A percentile compares a stretch with the other conserved stretches of the same genome.
These are phyloP conservation scores for Galago senegalensis DNA, from an alignment of 2,797 vertebrate species.

Conservation along the genomic window DNA sequence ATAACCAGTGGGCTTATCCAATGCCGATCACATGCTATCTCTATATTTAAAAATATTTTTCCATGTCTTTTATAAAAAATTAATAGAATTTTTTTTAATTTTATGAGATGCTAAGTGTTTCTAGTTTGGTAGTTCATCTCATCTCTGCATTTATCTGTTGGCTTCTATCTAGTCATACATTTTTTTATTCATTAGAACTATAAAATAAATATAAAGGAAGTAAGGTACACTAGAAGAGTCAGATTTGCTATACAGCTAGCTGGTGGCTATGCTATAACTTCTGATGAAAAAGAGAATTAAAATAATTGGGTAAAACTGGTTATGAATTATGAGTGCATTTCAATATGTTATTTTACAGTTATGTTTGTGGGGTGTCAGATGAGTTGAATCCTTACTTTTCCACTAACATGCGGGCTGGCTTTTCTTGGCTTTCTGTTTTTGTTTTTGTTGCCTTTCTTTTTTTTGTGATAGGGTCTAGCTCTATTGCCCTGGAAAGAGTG, in stretches of 20 bases:
- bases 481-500: not conserved
- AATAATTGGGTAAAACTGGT: not conserved
- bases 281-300: not conserved
- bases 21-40: not conserved
- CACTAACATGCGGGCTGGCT: not conserved
- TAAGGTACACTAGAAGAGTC: not conserved
- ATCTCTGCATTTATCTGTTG: not conserved
- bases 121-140: not conserved
- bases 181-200: conserved; percentile 14
- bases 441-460: not conserved
- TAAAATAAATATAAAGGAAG: not conserved
- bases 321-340: not conserved
- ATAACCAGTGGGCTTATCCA: not conserved
- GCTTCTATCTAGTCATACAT: not conserved
- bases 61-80: conserved; percentile 47
- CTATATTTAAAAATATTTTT: conserved; percentile 27
- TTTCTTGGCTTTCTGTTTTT: conserved; percentile 36
- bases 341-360: conserved; percentile 41
- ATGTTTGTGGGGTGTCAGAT: not conserved
- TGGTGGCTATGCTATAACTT: not conserved
- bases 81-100: not conserved
- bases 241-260: not conserved
- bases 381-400: conserved; percentile 45
- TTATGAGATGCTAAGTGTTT: not conserved
- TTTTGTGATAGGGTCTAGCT: not conserved